Base-by-base conservation (phyloP, 2,888 invertebrate species). In the Nematopogon swammerdamellus region DNA sequence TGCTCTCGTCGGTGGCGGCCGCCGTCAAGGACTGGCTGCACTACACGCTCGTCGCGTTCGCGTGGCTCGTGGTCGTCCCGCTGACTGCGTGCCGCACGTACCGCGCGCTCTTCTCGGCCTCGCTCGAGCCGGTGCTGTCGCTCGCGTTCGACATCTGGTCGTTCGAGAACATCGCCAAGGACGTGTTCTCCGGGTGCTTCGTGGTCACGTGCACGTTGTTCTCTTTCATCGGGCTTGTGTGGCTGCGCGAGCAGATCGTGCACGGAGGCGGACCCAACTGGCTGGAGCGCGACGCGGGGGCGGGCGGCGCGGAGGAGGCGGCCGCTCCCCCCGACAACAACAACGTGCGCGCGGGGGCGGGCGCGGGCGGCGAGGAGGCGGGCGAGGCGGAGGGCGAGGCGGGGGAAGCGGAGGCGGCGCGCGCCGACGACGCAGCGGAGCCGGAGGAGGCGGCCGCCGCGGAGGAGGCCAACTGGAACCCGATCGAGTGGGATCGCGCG, bases 201-300 rank as follows among this genome's bases (percentile, higher is more conserved):
- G 97, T 99, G 30, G 97, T 99, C 11, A 92, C 93, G 2, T 96
- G 97, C 65, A 98, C 98, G 2, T 71, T 98, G 51, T 91, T 96
- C 67, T 93, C 95, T 1, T 99, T 99, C 65, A 97, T 99, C 60
- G 96, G 97, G 5, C 75, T 98, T 46, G 95, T 99, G 3, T 99
- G 99, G 98, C 77, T 99, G 47, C 79, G 98, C 56, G 99, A 99
- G 72, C 99, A 99, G 74, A 97, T 99, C 53, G 82, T 98, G 60
- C 95, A 97, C 65, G 97, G 97, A 1, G 97, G 97, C 20, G 97
- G 96, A 0, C 97, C 97, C 0, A 97, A 97, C 61, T 97, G 97
- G 97, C 81, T 97, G 62, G 93, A 90, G 63, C 81, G 89, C 53
- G 91, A 91, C 55, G 80, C 80, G 44, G 67, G 80, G 3, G 79